Evolutionary conservation across 2,113 vertebrate species (phyloP).

Genomic region (Myiozetetes cayanensis): DNA sequence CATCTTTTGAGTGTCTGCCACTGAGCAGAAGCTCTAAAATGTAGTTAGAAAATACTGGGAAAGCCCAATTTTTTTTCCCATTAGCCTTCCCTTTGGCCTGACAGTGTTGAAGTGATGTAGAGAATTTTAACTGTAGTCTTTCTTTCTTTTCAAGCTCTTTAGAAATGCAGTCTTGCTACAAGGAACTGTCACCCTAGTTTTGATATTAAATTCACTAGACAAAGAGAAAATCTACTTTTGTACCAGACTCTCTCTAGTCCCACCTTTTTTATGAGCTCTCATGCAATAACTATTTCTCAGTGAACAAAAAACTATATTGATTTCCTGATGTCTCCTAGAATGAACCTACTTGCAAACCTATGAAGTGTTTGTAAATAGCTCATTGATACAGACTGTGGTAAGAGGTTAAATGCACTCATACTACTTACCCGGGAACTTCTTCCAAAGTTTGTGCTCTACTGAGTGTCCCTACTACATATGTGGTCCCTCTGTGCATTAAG

Average conservation of each 20-base stretch:
- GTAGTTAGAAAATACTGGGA: background rate
- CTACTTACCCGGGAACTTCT: background rate
- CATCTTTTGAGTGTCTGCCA: background rate
- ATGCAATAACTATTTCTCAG: background rate
- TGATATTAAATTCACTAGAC: background rate
- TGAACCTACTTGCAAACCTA: background rate
- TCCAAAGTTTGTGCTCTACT: background rate
- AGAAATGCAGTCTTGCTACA: background rate
- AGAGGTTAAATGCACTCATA: background rate
- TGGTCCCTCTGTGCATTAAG: background rate
- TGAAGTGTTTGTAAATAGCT: background rate
- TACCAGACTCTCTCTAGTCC: background rate
- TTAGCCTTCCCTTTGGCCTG: background rate
- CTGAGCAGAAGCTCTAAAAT: background rate
- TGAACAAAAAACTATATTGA: background rate
- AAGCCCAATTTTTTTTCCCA: background rate
- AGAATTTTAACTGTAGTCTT: background rate
- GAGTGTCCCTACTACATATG: background rate
- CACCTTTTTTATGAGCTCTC: background rate
- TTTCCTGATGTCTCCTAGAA: background rate
- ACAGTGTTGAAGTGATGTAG: background rate
- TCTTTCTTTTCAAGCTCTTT: background rate
- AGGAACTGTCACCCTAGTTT: background rate
- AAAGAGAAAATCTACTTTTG: background rate
- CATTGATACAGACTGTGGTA: background rate